Base-by-base conservation (phyloP, 2,797 vertebrate species). In the Pogoniulus pusillus region DNA sequence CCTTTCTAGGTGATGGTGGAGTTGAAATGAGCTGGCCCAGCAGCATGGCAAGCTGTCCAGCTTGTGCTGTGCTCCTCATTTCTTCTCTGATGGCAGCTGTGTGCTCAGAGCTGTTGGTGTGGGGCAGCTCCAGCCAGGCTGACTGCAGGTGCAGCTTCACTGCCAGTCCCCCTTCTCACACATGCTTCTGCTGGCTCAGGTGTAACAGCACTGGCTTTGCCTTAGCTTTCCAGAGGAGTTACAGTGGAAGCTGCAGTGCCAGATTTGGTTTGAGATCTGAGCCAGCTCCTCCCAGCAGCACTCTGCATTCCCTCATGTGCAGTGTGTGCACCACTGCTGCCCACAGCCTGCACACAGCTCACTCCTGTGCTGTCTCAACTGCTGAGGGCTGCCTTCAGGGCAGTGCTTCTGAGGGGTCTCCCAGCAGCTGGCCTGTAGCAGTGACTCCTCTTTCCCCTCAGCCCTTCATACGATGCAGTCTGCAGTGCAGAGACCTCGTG, bases 401-500 rank as follows among this genome's bases (percentile, higher is more conserved):
- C 41, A 22, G 37, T 51, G 82, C 73, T 85, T 72, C 41, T 29
- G 68, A 75, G 89, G 43, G 37, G 90, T 82, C 91, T 77, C 51
- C 85, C 93, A 90, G 87, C 85, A 95, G 55, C 18, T 57, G 41
- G 24, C 78, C 6, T 53, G 45, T 85, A 85, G 2, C 72, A 37
- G 32, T 82, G 94, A 71, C 53, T 76, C 53, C 47, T 94, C 87
- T 93, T 54, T 93, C 62, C 94, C 97, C 96, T 69, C 93, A 99
- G 99, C 98, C 99, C 82, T 98, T 99, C 59, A 99, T 99, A 89
- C 98, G 98, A 65, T 99, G 99, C 94, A 99, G 99, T 85, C 97
- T 99, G 95, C 98, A 99, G 30, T 99, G 99, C 97, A 98, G 99
- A 97, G 99, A 99, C 96, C 98, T 99, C 1, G 99, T 99, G 13